Evolutionary conservation across 2,888 invertebrate genomes (phyloP).

Genomic region (Gortyna flavago): DNA sequence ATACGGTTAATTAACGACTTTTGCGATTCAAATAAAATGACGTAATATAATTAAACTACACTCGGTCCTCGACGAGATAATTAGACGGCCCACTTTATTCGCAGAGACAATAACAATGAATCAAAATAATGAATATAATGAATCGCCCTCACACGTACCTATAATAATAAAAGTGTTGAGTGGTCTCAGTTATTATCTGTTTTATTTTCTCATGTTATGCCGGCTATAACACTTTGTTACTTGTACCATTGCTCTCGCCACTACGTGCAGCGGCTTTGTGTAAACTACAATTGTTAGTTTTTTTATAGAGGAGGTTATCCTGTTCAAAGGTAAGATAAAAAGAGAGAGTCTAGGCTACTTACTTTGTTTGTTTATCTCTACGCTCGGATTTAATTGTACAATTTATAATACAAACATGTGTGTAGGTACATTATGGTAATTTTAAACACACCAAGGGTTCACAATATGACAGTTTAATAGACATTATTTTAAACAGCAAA

Average conservation of each 20-base stretch:
- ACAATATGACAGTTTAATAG: constrained; percentile 52
- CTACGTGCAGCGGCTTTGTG: constrained; percentile 57
- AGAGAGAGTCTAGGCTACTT: constrained; percentile 38
- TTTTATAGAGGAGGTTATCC: constrained; percentile 57
- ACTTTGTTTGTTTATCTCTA: constrained; percentile 22
- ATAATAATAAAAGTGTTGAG: constrained; percentile 45
- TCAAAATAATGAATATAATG: constrained; percentile 48
- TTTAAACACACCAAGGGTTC: constrained; percentile 46
- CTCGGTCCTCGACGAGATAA: constrained; percentile 42
- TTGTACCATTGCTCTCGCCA: constrained; percentile 51
- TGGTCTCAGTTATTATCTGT: constrained; percentile 49
- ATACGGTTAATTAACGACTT: constrained; percentile 56
- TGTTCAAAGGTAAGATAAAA: constrained; percentile 63
- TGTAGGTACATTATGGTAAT: constrained; percentile 50
- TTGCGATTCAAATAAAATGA: constrained; percentile 54
- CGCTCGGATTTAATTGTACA: constrained; percentile 31
- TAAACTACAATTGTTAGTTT: constrained; percentile 39
- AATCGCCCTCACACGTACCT: constrained; percentile 25
- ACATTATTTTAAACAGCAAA: constrained; percentile 52
- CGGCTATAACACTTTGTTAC: constrained; percentile 63
- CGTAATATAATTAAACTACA: constrained; percentile 51
- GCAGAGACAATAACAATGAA: constrained; percentile 39
- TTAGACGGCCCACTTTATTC: constrained; percentile 47
- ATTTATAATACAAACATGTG: constrained; percentile 47
- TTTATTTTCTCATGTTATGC: constrained; percentile 58